phyloP scores from a whole-genome alignment of 2,797 vertebrate species.

The Aviceda leuphotes region DNA sequence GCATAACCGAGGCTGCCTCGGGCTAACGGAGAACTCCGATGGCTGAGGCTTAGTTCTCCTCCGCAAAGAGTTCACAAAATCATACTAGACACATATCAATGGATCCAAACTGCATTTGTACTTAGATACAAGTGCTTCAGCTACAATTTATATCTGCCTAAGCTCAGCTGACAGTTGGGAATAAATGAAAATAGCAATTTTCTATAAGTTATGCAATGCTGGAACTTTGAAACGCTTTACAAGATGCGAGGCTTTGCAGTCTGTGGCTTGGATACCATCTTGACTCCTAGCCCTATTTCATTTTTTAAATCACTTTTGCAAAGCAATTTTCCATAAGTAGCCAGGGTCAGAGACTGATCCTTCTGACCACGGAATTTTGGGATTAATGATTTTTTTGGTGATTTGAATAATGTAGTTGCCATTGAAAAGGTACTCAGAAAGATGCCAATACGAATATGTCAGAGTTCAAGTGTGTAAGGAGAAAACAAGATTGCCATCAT shows the following conservation, averaged over 20 bases:
- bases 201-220: not conserved
- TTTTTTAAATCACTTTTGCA: not conserved
- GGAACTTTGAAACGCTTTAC: not conserved
- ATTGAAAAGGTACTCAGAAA: not conserved
- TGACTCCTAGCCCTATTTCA: not conserved
- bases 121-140: not conserved
- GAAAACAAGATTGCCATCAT: not conserved
- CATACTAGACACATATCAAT: not conserved
- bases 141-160: not conserved
- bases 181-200: not conserved
- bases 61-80: not conserved
- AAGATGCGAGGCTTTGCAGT: not conserved
- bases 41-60: not conserved
- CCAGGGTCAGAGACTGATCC: not conserved
- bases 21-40: not conserved
- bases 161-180: not conserved
- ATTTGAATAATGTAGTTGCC: not conserved
- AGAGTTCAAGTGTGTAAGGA: not conserved
- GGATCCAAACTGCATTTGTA: not conserved
- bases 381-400: not conserved
- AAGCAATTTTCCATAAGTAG: not conserved
- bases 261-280: not conserved
- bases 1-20: rapidly evolving
- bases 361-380: not conserved
- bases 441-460: not conserved